phyloP scores from a whole-genome alignment of 2,797 vertebrate species.

The Pseudochirops cupreus region DNA sequence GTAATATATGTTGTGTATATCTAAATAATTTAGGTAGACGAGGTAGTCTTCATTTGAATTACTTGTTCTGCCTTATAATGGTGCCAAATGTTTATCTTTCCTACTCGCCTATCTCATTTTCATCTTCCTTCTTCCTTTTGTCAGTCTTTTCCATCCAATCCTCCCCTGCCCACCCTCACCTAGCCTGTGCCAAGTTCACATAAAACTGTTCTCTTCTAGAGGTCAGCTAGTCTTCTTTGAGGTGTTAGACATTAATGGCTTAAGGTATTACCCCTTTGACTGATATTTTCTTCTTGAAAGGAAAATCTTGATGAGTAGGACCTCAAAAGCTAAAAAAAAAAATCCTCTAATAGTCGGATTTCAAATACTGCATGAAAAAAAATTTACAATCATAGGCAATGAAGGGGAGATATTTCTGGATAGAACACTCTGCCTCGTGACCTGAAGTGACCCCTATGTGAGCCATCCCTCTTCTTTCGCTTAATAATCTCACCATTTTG shows the following conservation, averaged over 20 bases:
- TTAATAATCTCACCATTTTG: neutral
- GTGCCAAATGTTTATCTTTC: neutral
- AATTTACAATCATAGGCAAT: neutral
- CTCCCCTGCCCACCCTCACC: constrained; percentile 2
- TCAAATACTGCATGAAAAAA: neutral
- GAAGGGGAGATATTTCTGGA: constrained; percentile 52
- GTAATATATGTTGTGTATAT: neutral
- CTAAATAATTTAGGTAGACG: neutral
- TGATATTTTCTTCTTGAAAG: constrained; percentile 32
- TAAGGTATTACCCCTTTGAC: neutral
- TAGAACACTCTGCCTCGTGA: neutral
- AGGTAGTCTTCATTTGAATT: neutral
- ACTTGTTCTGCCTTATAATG: neutral
- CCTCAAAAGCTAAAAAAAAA: neutral
- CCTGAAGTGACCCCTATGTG: neutral
- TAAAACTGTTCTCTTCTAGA: neutral
- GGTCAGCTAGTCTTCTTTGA: neutral
- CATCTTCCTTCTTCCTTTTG: neutral
- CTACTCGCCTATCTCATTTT: neutral
- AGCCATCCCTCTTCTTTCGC: neutral
- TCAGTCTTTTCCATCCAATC: neutral
- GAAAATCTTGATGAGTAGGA: constrained; percentile 42
- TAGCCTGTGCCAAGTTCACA: neutral
- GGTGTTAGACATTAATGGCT: neutral
- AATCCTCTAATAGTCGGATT: constrained; percentile 10